Percentiles rank a stretch among this genome's conserved stretches.
Conservation (phyloP, 37 sponge, comb jelly and placozoan species). For the Theonella swinhoei region DNA sequence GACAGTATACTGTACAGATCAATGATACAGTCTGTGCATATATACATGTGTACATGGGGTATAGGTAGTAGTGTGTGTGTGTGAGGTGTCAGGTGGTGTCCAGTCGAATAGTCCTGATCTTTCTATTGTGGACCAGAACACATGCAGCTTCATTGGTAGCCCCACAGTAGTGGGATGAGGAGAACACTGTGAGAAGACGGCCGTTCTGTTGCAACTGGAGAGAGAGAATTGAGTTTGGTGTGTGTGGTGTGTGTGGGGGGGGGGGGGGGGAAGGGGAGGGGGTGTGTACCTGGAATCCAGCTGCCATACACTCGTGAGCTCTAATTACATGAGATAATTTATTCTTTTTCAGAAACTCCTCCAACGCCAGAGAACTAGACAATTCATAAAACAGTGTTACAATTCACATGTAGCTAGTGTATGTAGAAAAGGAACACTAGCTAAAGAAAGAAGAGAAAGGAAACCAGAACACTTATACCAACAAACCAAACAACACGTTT, state of each 20-base stretch:
- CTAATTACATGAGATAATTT: slow-evolving; percentile 91
- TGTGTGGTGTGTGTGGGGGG: background rate
- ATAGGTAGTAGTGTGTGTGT: background rate
- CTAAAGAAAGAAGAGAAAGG: too few species aligned
- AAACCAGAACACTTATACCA: too few species aligned
- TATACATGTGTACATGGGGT: background rate
- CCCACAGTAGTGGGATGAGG: slow-evolving; percentile 96
- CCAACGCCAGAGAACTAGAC: slow-evolving; percentile 75
- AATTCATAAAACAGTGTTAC: background rate
- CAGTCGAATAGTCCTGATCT: slow-evolving; percentile 89
- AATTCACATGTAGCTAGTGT: too few species aligned
- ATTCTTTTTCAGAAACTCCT: slow-evolving; percentile 76
- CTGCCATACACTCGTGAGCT: slow-evolving; percentile 92
- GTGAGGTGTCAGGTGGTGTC: slow-evolving; percentile 71
- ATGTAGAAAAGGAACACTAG: too few species aligned
- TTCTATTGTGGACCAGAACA: slow-evolving; percentile 81
- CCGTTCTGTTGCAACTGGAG: slow-evolving; percentile 89
- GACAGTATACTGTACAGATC: too few species aligned
- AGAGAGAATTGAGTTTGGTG: background rate
- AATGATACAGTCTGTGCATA: too few species aligned
- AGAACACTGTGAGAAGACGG: slow-evolving; percentile 94
- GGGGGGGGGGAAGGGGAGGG: background rate
- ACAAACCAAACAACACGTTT: background rate
- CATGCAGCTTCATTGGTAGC: slow-evolving; percentile 95
- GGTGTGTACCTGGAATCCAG: slow-evolving; percentile 85